These are phyloP conservation scores for Heliconius nattereri DNA, from an alignment of 1,140 invertebrate genomes.

Conservation along the genomic window DNA sequence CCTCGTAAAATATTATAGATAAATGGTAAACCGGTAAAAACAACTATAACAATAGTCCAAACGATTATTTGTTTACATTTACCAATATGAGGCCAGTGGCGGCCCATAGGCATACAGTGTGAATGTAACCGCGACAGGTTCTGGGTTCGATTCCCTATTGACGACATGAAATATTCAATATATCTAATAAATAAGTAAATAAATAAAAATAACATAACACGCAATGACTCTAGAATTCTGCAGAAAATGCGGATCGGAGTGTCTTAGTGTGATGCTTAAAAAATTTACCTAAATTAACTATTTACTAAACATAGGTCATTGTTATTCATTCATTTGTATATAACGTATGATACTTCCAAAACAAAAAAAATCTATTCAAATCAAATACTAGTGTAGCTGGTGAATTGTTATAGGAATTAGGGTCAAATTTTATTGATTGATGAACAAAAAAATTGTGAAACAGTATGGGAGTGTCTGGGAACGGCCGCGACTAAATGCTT, in stretches of 20 bases:
- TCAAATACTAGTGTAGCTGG: constrained; percentile 53
- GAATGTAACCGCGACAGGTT: too few relatives aligned
- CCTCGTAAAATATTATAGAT: neutral
- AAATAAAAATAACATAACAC: too few relatives aligned
- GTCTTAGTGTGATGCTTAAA: too few relatives aligned
- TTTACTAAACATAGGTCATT: too few relatives aligned
- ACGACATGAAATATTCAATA: too few relatives aligned
- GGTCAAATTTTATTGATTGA: constrained; percentile 72
- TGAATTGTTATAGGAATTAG: constrained; percentile 67
- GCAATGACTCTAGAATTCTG: too few relatives aligned
- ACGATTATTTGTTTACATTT: neutral
- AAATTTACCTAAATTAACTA: too few relatives aligned
- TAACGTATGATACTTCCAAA: constrained; percentile 25
- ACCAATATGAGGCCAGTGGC: neutral
- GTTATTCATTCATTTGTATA: constrained; percentile 21
- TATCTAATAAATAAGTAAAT: too few relatives aligned
- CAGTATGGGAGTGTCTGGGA: constrained; percentile 60
- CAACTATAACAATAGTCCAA: neutral
- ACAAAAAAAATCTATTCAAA: constrained; percentile 52
- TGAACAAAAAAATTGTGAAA: constrained; percentile 70
- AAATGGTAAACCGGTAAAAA: neutral
- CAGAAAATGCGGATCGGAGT: too few relatives aligned
- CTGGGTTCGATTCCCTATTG: too few relatives aligned
- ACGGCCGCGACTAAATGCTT: constrained; percentile 57
- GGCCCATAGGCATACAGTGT: too few relatives aligned